Percentiles rank a stretch among this genome's conserved stretches.
phyloP scores from a whole-genome alignment of 2,797 vertebrate genomes.

The Anabacerthia variegaticeps region DNA sequence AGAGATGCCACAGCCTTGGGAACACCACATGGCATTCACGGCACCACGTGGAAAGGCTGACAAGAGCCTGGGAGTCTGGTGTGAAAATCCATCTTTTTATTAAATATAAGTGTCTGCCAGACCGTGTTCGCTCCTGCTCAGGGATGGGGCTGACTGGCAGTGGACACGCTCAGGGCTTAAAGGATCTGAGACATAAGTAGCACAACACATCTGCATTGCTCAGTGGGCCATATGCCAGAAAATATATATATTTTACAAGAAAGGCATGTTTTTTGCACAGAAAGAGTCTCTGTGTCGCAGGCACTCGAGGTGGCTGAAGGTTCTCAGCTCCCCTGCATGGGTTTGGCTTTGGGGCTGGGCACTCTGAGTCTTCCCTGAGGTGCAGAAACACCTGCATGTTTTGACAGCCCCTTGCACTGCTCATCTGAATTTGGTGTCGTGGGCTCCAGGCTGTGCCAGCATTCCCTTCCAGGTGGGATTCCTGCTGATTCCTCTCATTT shows the following conservation, averaged over 20 bases:
- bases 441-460: background rate
- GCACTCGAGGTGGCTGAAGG: accelerated
- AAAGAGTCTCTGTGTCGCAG: background rate
- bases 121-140: background rate
- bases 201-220: background rate
- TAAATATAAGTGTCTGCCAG: background rate
- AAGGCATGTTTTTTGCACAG: background rate
- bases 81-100: background rate
- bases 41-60: background rate
- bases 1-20: background rate
- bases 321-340: background rate
- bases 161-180: background rate
- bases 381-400: background rate
- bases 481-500: background rate
- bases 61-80: background rate
- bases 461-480: background rate
- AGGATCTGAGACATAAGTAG: background rate
- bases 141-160: background rate
- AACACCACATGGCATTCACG: background rate
- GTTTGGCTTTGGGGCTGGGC: background rate
- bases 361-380: background rate
- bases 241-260: background rate
- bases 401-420: background rate
- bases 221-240: accelerated
- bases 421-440: background rate